Evolutionary conservation across 2,797 vertebrate genomes (phyloP).

Genomic region (Clangula hyemalis): DNA sequence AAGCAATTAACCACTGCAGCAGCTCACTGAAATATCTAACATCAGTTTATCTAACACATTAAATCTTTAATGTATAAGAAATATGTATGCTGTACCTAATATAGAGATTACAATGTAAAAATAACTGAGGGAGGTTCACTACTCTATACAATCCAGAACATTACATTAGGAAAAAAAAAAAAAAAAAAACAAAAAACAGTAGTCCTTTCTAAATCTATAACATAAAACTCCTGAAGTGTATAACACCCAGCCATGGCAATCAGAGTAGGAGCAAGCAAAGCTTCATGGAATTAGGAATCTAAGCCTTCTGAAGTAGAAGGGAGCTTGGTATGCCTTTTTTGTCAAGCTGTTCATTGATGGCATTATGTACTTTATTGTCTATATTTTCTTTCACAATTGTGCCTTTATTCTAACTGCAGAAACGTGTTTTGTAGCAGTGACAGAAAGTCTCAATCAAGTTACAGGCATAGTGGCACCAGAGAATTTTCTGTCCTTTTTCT

Average conservation of each 20-base stretch:
- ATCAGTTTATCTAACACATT: neutral
- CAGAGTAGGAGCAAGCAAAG: neutral
- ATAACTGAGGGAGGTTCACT: neutral
- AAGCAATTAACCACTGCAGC: neutral
- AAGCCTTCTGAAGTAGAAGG: neutral
- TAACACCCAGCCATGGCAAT: rapidly evolving
- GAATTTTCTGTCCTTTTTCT: neutral
- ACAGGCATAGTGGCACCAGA: neutral
- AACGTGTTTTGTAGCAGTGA: neutral
- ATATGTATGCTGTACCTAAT: neutral
- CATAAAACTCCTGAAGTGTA: neutral
- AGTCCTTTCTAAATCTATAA: neutral
- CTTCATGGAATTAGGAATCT: neutral
- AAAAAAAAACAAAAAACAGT: neutral
- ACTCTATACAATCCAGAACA: neutral
- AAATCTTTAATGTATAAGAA: neutral
- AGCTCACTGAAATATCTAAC: neutral
- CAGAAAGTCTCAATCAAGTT: neutral
- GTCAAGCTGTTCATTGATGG: neutral
- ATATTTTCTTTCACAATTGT: neutral
- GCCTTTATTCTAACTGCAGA: neutral
- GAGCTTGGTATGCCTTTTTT: neutral
- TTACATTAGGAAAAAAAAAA: neutral
- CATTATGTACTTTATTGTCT: neutral
- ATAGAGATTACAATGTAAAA: neutral